Conservation (phyloP, 2,113 vertebrate species). For the Isichthys henryi region DNA sequence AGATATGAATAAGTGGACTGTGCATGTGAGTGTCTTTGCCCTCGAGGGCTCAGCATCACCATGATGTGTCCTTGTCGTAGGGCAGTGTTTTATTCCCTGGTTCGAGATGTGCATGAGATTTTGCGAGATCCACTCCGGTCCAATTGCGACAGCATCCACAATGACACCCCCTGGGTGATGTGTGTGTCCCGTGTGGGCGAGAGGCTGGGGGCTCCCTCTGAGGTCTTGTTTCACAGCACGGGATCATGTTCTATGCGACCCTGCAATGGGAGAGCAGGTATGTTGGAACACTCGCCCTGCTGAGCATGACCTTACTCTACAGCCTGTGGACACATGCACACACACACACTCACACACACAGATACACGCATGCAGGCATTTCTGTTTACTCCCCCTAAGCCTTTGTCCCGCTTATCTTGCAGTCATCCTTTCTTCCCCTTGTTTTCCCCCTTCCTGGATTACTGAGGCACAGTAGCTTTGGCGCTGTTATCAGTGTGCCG, state of each 20-base stretch:
- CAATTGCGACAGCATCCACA: not conserved
- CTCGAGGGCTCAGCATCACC: not conserved
- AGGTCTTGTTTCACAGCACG: not conserved
- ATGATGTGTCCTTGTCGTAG: not conserved
- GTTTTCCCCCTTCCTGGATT: not conserved
- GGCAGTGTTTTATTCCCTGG: not conserved
- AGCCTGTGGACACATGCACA: not conserved
- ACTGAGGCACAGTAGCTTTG: not conserved
- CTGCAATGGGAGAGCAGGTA: not conserved
- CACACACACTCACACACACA: not conserved
- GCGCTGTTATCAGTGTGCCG: not conserved
- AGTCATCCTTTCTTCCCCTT: not conserved
- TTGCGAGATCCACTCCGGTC: not conserved
- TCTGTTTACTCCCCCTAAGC: conserved; percentile 5
- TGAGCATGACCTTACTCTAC: not conserved
- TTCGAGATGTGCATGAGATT: not conserved
- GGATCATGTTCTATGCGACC: not conserved
- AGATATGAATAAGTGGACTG: not conserved
- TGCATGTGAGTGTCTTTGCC: not conserved
- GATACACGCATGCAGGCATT: not conserved
- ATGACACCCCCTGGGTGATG: not conserved
- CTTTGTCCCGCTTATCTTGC: conserved; percentile 2
- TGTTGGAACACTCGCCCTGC: not conserved
- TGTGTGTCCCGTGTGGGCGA: not conserved
- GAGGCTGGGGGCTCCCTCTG: not conserved